A percentile compares a stretch with the other conserved stretches of the same genome.
These are phyloP conservation scores for Agrochola lota DNA, from an alignment of 2,888 invertebrate genomes.

Conservation along the genomic window DNA sequence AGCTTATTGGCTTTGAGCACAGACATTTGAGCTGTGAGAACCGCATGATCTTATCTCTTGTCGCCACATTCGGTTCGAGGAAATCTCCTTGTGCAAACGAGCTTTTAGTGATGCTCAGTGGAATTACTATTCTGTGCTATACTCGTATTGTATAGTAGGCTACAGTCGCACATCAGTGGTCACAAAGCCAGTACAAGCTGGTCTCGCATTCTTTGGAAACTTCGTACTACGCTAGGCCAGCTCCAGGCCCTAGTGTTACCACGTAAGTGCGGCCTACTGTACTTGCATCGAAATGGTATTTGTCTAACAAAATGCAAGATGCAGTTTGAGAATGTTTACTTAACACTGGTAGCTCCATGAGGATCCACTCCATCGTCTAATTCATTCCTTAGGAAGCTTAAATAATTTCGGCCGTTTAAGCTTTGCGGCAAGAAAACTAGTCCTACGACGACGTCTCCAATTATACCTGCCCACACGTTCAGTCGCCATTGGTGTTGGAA, in stretches of 20 bases:
- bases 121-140: background rate
- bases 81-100: conserved; percentile 44
- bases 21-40: conserved; percentile 32
- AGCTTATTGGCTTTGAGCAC: conserved; percentile 30
- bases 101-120: conserved; percentile 28
- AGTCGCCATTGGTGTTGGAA: conserved; percentile 15
- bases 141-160: background rate
- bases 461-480: conserved; percentile 13
- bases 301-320: background rate
- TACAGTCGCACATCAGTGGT: too few species aligned
- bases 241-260: background rate
- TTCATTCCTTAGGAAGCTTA: too few species aligned
- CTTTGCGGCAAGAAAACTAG: background rate
- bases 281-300: background rate
- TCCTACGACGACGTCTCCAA: conserved; percentile 1
- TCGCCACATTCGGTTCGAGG: conserved; percentile 17
- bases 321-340: background rate
- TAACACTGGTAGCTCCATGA: too few species aligned
- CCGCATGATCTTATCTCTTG: conserved; percentile 48
- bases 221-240: background rate
- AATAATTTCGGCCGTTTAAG: too few species aligned
- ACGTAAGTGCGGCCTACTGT: background rate
- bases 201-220: background rate
- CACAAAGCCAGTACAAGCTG: background rate
- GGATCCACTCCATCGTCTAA: too few species aligned